Base-by-base conservation (phyloP, 2,888 invertebrate genomes). In the Cheilosia soror region DNA sequence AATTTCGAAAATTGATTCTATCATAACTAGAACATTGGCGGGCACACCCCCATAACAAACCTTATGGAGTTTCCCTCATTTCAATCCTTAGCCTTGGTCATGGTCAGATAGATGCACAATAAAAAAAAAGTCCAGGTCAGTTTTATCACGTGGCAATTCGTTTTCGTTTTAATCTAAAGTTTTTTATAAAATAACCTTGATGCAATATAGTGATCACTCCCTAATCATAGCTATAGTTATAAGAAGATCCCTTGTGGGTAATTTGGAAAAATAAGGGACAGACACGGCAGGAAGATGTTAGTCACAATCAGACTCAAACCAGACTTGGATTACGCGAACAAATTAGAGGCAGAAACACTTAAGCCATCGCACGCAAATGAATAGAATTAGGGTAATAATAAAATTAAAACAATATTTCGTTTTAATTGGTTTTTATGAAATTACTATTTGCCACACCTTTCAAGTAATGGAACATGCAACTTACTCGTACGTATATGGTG, bases 321-420 rank as follows among this genome's bases (percentile, higher is more conserved):
- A 20, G 27, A 42, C 37, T 11, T 58, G 11, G 49, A 44, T 44
- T 20, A 31, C 68, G 31, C n/a, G 13, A 57, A 57, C 15, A n/a
- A 47, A 47, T 37, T 37, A 37, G 11, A 37, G 11, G 33, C 33
- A 0, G 9, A 47, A 15, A 47, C 75, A 49, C 47, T 75, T 75
- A 20, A 65, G 37, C 13, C 20, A 15, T 37, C 57, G 33, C 75
- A 65, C 75, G 75, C 65, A 75, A 73, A 25, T 20, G n/a, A 20
- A 13, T 44, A 20, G 4, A 72, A 49, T 15, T 40, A 60, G 31
- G 9, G 20, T 53, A 62, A 62, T 51, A 53, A 40, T 6, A 11
- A 51, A 58, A 40, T 71, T 37, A 37, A 37, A 57, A 57, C 47
- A 31, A 25, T 47, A 49, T 33, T n/a, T 27, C n/a, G 13, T 11